Conservation (phyloP, 2,113 vertebrate genomes). For the Turdus rufiventris region DNA sequence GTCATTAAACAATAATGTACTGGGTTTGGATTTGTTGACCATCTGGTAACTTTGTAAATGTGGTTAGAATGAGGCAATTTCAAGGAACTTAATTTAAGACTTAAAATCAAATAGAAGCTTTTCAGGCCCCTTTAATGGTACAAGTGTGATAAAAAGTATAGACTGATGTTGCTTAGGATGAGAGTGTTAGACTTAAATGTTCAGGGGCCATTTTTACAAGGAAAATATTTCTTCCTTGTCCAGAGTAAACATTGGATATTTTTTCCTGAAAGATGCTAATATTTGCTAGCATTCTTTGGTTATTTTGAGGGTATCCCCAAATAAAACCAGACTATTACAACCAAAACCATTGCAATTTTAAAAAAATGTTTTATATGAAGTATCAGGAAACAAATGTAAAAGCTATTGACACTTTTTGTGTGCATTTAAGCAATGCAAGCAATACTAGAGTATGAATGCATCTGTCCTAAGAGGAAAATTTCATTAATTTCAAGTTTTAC, state of each 20-base stretch:
- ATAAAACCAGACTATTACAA: background rate
- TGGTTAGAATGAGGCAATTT: background rate
- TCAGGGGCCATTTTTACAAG: background rate
- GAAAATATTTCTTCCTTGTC: background rate
- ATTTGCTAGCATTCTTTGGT: background rate
- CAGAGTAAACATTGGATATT: background rate
- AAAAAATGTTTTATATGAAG: background rate
- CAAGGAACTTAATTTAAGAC: background rate
- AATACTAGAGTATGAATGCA: background rate
- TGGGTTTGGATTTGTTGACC: background rate
- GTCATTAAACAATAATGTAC: background rate
- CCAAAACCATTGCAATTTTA: background rate
- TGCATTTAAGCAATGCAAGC: background rate
- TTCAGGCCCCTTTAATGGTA: background rate
- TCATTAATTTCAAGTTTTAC: background rate
- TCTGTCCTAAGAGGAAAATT: background rate
- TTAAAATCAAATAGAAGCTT: background rate
- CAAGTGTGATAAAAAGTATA: background rate
- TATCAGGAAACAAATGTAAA: background rate
- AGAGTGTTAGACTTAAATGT: background rate
- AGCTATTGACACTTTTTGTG: background rate
- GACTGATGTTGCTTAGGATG: background rate
- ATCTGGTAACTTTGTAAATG: background rate
- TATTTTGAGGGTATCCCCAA: background rate
- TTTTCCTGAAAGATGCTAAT: background rate